Evolutionary conservation across 2,888 invertebrate species (phyloP).

Genomic region (Drosophila suboccidentalis): DNA sequence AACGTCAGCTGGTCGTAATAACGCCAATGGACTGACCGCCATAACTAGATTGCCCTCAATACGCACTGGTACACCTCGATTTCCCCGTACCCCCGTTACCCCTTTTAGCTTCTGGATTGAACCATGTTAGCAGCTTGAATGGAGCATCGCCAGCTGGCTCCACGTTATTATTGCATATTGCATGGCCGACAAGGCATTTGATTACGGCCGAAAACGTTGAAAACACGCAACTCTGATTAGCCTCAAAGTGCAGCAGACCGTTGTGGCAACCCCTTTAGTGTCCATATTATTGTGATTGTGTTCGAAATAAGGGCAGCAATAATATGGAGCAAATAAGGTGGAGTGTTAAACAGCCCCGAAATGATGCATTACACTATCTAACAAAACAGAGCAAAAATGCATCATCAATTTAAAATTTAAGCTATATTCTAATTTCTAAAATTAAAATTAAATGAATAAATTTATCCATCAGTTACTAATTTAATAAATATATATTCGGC

Average conservation of each 20-base stretch:
- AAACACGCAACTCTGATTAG: slow-evolving; percentile 65
- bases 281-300: slow-evolving; percentile 16
- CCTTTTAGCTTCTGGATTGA: not conserved
- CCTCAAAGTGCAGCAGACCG: slow-evolving; percentile 62
- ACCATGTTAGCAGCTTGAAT: slow-evolving; percentile 30
- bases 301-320: not conserved
- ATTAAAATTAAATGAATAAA: too few relatives aligned
- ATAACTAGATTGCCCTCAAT: slow-evolving; percentile 42
- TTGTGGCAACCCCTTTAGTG: slow-evolving; percentile 18
- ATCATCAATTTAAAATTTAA: too few relatives aligned
- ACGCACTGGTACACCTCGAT: slow-evolving; percentile 20
- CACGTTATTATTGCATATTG: slow-evolving; percentile 53
- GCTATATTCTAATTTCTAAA: too few relatives aligned
- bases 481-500: too few relatives aligned
- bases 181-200: slow-evolving; percentile 42
- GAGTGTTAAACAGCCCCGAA: slow-evolving; percentile 43
- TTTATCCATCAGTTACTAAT: too few relatives aligned
- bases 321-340: too few relatives aligned
- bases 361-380: slow-evolving; percentile 19
- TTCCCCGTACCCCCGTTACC: not conserved
- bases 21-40: slow-evolving; percentile 55
- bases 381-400: too few relatives aligned
- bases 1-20: slow-evolving; percentile 62
- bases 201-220: slow-evolving; percentile 49
- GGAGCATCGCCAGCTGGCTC: slow-evolving; percentile 36